These are phyloP conservation scores for Pyrocoelia pectoralis DNA, from an alignment of 2,888 invertebrate species.

Conservation along the genomic window DNA sequence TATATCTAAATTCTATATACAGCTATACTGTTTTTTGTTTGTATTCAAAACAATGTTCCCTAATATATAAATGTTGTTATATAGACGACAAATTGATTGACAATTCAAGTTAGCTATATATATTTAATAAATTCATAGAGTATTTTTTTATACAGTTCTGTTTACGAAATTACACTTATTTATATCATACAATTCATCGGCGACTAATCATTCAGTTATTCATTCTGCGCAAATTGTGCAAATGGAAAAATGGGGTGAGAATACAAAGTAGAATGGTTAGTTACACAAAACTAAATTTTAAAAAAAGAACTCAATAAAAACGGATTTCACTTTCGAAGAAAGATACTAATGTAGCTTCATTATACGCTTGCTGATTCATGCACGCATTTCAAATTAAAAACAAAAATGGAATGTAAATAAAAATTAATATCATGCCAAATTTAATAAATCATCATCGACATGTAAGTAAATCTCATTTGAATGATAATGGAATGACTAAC, in stretches of 20 bases:
- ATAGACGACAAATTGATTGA: constrained; percentile 1
- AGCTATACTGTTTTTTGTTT: not conserved
- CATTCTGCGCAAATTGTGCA: not conserved
- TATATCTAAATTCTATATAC: not conserved
- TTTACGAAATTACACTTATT: not conserved
- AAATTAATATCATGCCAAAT: not conserved
- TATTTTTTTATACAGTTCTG: not conserved
- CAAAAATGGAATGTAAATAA: constrained; percentile 24
- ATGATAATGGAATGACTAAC: constrained; percentile 16
- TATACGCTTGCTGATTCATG: constrained; percentile 12
- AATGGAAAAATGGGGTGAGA: not conserved
- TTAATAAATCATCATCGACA: constrained; percentile 9
- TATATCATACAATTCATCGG: constrained; percentile 4
- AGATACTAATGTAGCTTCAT: not conserved
- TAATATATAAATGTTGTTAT: not conserved
- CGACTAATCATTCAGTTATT: constrained; percentile 2
- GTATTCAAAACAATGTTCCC: not conserved
- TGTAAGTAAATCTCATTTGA: not conserved
- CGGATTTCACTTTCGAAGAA: constrained; percentile 19
- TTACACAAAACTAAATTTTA: constrained; percentile 16
- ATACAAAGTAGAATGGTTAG: constrained; percentile 16
- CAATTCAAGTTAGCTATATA: constrained; percentile 9
- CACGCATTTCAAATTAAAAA: constrained; percentile 17
- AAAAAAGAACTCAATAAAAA: constrained; percentile 29
- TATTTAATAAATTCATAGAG: not conserved